phyloP scores from a whole-genome alignment of 1,140 invertebrate species.

The Brachionus rubens region DNA sequence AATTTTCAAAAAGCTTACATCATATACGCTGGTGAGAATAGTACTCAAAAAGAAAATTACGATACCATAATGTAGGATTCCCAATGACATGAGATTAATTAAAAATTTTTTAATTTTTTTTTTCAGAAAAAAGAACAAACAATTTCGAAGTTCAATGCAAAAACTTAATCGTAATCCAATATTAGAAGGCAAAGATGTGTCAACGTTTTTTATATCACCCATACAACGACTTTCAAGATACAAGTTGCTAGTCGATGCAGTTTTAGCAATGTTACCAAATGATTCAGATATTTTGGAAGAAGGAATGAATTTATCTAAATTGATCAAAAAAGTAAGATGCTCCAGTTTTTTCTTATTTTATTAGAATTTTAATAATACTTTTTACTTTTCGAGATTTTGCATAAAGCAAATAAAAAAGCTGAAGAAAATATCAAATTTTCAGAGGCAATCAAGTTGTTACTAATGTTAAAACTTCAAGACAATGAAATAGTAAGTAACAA shows the following conservation, averaged over 20 bases:
- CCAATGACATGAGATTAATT: not conserved
- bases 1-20: conserved; percentile 10
- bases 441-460: not conserved
- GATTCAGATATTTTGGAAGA: not conserved
- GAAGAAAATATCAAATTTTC: not conserved
- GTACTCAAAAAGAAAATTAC: conserved; percentile 23
- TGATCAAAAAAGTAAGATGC: not conserved
- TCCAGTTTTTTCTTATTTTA: no score
- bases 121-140: conserved; percentile 27
- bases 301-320: not conserved
- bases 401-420: conserved; percentile 31
- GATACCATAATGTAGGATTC: not conserved
- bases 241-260: conserved; percentile 3
- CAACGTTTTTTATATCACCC: not conserved
- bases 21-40: not conserved
- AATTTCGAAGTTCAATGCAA: not conserved
- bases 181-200: conserved; percentile 14
- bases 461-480: conserved; percentile 26
- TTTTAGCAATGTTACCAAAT: not conserved
- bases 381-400: not conserved
- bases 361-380: not conserved
- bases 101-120: not conserved
- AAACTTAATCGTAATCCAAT: conserved; percentile 1
- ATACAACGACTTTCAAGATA: conserved; percentile 34
- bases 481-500: conserved; percentile 7